These are phyloP conservation scores for Loripinus fragilis DNA, from an alignment of 2,888 invertebrate species.

Conservation along the genomic window DNA sequence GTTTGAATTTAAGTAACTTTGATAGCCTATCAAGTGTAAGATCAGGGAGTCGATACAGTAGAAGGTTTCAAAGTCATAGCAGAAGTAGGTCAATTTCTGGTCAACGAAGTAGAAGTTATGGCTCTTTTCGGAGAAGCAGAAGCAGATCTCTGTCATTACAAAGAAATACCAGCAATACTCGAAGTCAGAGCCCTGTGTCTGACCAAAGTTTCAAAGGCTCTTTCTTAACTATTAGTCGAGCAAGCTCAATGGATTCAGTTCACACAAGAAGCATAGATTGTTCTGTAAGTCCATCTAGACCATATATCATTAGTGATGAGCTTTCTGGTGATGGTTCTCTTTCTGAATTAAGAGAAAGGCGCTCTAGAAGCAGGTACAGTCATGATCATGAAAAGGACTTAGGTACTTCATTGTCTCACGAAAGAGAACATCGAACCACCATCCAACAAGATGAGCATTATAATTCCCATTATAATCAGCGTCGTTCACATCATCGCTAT, in stretches of 20 bases:
- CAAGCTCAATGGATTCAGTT: constrained; percentile 9
- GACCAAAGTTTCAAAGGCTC: not conserved
- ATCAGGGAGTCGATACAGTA: not conserved
- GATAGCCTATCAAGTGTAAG: not conserved
- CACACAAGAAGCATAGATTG: not conserved
- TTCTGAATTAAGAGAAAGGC: not conserved
- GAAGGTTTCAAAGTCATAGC: not conserved
- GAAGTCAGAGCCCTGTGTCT: not conserved
- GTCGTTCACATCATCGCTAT: not conserved
- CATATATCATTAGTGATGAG: not conserved
- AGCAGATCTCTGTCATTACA: not conserved
- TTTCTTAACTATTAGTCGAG: not conserved
- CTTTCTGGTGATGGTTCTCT: not conserved
- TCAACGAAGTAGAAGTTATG: not conserved
- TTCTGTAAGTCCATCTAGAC: not conserved
- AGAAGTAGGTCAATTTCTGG: not conserved
- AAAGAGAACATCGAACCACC: not conserved
- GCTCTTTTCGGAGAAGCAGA: not conserved
- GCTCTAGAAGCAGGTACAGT: not conserved
- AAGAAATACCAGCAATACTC: not conserved
- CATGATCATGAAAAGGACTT: not conserved
- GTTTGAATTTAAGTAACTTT: not conserved
- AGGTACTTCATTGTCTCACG: not conserved
- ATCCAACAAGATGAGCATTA: not conserved
- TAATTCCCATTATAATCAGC: not conserved